A percentile compares a stretch with the other conserved stretches of the same genome.
phyloP scores from a whole-genome alignment of 2,888 invertebrate genomes.

The Leptodirus hochenwartii region DNA sequence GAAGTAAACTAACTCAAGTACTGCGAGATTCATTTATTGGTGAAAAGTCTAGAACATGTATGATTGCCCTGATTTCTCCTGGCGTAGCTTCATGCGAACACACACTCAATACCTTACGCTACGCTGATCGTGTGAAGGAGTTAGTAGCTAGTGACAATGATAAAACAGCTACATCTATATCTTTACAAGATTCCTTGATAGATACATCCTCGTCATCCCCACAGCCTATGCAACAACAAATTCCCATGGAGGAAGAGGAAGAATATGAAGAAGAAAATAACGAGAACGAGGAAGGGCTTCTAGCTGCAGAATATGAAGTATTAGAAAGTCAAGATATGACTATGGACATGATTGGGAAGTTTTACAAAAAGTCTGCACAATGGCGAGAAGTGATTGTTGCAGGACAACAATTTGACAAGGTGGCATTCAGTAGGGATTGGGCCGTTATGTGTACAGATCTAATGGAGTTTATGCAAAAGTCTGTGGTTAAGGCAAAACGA shows the following conservation, averaged over 20 bases:
- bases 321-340: slow-evolving; percentile 75
- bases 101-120: slow-evolving; percentile 90
- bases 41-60: slow-evolving; percentile 97
- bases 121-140: slow-evolving; percentile 96
- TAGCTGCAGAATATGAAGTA: slow-evolving; percentile 78
- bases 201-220: too few species aligned
- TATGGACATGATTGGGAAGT: slow-evolving; percentile 51
- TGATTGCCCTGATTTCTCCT: slow-evolving; percentile 99
- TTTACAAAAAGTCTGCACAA: slow-evolving; percentile 18
- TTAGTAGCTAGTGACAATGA: slow-evolving; percentile 35
- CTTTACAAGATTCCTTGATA: too few species aligned
- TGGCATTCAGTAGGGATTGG: slow-evolving; percentile 21
- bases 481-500: slow-evolving; percentile 20
- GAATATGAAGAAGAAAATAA: slow-evolving; percentile 3
- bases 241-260: slow-evolving; percentile 5
- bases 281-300: slow-evolving; percentile 37
- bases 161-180: background rate
- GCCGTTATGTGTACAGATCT: slow-evolving; percentile 21
- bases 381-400: slow-evolving; percentile 6
- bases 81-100: slow-evolving; percentile 93
- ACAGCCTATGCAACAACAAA: too few species aligned
- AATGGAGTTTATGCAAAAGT: slow-evolving; percentile 22
- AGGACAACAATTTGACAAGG: slow-evolving; percentile 57
- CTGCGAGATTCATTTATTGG: slow-evolving; percentile 96
- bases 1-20: slow-evolving; percentile 90